Conservation (phyloP, 23 tunicate genomes). For the Diplosoma virens region DNA sequence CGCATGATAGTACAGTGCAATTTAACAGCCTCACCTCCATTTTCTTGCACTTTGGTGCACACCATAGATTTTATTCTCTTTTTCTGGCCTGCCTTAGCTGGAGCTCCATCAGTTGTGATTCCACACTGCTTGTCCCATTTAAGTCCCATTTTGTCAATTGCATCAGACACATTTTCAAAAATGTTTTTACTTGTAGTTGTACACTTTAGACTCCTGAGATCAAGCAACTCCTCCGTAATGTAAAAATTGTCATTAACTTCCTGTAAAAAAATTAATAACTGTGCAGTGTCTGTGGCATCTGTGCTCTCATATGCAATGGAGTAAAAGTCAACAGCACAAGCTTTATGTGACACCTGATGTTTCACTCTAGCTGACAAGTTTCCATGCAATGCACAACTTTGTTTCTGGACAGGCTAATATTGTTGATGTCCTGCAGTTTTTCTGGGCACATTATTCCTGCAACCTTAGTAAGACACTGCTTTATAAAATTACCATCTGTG, state of each 20-base stretch:
- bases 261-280: not conserved
- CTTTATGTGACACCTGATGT: not conserved
- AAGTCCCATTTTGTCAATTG: not conserved
- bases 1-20: not conserved
- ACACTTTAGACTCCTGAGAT: not conserved
- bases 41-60: not conserved
- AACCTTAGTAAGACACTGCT: too few species aligned
- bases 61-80: conserved; percentile 1
- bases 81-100: conserved; percentile 9
- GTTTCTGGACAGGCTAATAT: not conserved
- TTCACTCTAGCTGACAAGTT: not conserved
- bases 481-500: too few species aligned
- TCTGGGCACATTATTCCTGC: too few species aligned
- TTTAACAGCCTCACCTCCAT: too few species aligned
- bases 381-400: not conserved
- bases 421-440: not conserved
- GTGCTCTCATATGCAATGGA: not conserved
- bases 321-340: not conserved
- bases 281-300: too few species aligned
- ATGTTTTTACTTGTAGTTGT: too few species aligned
- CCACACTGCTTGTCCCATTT: not conserved
- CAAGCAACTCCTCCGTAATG: not conserved
- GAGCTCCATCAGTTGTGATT: too few species aligned
- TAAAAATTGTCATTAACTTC: not conserved
- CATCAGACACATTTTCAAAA: too few species aligned